phyloP scores from a whole-genome alignment of 2,797 vertebrate genomes.

The Furcifer pardalis region DNA sequence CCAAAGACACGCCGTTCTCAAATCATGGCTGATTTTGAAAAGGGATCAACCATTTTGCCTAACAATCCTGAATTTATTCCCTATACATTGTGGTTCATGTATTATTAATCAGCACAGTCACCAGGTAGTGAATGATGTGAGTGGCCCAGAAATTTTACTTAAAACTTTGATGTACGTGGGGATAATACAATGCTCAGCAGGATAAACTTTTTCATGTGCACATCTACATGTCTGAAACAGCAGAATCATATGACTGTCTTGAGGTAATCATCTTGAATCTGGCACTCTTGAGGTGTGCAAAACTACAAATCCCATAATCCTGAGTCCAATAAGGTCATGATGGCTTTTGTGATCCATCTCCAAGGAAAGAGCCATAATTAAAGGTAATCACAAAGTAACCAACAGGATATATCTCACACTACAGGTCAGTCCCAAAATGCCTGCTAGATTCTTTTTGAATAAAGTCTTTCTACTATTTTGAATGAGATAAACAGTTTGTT shows the following conservation, averaged over 20 bases:
- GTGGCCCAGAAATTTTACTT: slow-evolving; percentile 5
- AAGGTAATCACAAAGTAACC: not conserved
- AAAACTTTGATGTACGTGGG: slow-evolving; percentile 2
- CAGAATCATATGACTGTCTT: not conserved
- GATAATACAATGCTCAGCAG: no score
- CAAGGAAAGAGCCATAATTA: not conserved
- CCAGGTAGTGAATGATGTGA: slow-evolving; percentile 1
- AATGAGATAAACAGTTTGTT: not conserved
- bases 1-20: not conserved
- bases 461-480: not conserved
- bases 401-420: slow-evolving; percentile 8
- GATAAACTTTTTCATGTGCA: not conserved
- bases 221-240: not conserved
- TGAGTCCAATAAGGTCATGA: not conserved
- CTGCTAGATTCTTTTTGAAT: not conserved
- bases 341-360: no score
- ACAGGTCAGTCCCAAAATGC: not conserved
- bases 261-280: not conserved
- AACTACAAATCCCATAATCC: not conserved
- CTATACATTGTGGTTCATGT: not conserved
- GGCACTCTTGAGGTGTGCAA: not conserved
- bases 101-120: slow-evolving; percentile 1
- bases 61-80: not conserved
- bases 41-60: not conserved
- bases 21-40: slow-evolving; percentile 7